Evolutionary conservation across 2,113 vertebrate genomes (phyloP).

Genomic region (Sinocyclocheilus rhinocerous): DNA sequence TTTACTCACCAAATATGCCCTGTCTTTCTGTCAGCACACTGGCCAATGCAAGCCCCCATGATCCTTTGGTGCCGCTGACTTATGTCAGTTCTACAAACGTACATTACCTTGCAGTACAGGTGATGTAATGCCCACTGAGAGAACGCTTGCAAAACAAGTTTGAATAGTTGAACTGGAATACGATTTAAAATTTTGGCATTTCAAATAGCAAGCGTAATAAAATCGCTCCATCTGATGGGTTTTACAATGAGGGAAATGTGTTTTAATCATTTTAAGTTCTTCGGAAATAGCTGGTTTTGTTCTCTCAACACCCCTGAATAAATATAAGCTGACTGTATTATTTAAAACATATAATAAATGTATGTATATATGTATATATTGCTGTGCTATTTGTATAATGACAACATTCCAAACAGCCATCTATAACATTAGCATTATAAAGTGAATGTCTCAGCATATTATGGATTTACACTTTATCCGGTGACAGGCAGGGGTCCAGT

Average conservation of each 20-base stretch:
- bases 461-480: not conserved
- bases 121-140: conserved; percentile 1
- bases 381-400: not conserved
- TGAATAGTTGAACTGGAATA: not conserved
- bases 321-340: no score
- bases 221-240: not conserved
- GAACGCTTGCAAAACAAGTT: not conserved
- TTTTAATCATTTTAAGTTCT: not conserved
- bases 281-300: not conserved
- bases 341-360: no score
- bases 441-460: not conserved
- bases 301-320: not conserved
- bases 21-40: not conserved
- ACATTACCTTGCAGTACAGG: conserved; percentile 1
- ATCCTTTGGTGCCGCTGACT: conserved; percentile 16
- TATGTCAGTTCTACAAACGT: not conserved
- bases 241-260: conserved; percentile 4
- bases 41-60: not conserved
- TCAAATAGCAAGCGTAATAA: not conserved
- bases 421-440: conserved; percentile 3
- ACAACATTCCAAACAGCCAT: not conserved
- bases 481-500: not conserved
- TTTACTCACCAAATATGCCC: not conserved
- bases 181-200: not conserved
- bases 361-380: no score